Base-by-base conservation (phyloP, 2,888 invertebrate species). In the Ypsolopha sequella region DNA sequence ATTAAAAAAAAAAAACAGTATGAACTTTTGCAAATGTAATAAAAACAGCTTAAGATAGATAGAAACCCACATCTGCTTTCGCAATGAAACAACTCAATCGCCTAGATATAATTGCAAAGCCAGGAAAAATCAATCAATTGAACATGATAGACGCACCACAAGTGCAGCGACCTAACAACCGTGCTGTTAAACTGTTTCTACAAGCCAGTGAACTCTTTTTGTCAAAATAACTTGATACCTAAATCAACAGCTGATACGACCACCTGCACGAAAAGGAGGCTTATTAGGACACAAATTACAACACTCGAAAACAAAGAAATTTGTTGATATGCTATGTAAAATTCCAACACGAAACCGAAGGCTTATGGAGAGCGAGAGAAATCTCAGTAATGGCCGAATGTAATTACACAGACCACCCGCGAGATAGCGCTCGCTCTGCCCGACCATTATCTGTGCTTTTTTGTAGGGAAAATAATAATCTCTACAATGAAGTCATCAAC, bases 341-440 rank as follows among this genome's bases (percentile, higher is more conserved):
- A 45, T 45, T 51, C 51, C 51, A 38, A 51, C 45, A 44, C 51
- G 41, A 51, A 49, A 46, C 24, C 47, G 13, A 36, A 47, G n/a
- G 10, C 45, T 24, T 24, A 24, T 33, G 34, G 36, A 47, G 44
- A 44, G 43, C 11, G 35, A 60, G 56, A 51, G 55, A 50, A 56
- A 62, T 60, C 56, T 60, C 33, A 56, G 64, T 68, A 70, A 73
- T 68, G 65, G 59, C 56, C 58, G 55, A 55, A 57, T 59, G 74
- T 79, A 79, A 80, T 80, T 74, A 79, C 68, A 69, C 64, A 68
- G 80, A 79, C 81, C 81, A 80, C 81, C 80, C 80, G 73, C 64
- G 68, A 65, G 74, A 70, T 70, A 41, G 39, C 50, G 41, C 43
- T 24, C 24, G 51, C 45, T 65, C 59, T 58, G 57, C 38, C 53